phyloP scores from a whole-genome alignment of 2,797 vertebrate species.

The Neomorphus geoffroyi region DNA sequence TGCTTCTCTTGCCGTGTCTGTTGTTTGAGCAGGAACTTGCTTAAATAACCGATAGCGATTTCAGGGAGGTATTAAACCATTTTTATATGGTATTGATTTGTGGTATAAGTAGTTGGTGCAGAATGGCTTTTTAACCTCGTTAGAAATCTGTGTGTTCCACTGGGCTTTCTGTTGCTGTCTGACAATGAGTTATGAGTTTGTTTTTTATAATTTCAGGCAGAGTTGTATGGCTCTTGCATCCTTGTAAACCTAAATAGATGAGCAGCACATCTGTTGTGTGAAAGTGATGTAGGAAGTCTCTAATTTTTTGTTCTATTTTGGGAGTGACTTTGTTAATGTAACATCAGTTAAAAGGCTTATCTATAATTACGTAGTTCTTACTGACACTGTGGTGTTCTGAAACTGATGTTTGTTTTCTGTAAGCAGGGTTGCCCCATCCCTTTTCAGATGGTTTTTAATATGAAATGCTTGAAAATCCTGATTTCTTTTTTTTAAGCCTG shows the following conservation, averaged over 20 bases:
- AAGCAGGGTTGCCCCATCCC: neutral
- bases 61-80: neutral
- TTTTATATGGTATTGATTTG: neutral
- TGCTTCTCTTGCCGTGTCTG: neutral
- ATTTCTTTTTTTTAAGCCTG: neutral
- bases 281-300: neutral
- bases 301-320: neutral
- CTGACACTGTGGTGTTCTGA: neutral
- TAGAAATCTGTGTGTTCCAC: neutral
- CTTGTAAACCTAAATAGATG: neutral
- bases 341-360: constrained; percentile 13
- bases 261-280: constrained; percentile 8
- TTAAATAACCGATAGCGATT: neutral
- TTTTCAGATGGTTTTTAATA: neutral
- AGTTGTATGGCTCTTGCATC: neutral
- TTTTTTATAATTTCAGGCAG: neutral
- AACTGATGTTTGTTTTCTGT: neutral
- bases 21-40: neutral
- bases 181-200: neutral
- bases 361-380: neutral
- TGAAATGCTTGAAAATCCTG: neutral
- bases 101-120: constrained; percentile 13
- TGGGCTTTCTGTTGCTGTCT: constrained; percentile 8
- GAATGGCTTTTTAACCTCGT: constrained; percentile 35
- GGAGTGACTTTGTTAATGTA: constrained; percentile 14